A percentile compares a stretch with the other conserved stretches of the same genome.
Conservation (phyloP, 2,113 vertebrate genomes). For the Athene noctua region DNA sequence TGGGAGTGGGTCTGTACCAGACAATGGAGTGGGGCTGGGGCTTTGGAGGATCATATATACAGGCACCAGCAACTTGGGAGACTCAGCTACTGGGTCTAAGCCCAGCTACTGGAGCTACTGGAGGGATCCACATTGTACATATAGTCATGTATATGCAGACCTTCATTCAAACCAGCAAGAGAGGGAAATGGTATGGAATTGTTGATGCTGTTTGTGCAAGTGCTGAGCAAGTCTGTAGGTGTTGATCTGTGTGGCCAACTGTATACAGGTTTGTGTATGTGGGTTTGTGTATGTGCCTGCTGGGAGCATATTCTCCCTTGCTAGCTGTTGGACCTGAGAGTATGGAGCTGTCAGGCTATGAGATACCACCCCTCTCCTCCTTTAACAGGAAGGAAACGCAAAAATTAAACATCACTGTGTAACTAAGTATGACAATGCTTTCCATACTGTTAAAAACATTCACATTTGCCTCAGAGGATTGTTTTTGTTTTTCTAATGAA, state of each 20-base stretch:
- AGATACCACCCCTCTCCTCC: no score
- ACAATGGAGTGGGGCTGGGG: not conserved
- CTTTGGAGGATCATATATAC: not conserved
- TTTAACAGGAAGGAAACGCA: not conserved
- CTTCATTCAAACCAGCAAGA: not conserved
- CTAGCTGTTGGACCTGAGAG: not conserved
- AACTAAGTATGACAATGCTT: not conserved
- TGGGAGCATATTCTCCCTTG: not conserved
- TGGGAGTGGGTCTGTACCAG: not conserved
- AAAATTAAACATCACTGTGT: not conserved
- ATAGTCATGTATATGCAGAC: not conserved
- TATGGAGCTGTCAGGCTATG: not conserved
- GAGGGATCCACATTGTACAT: not conserved
- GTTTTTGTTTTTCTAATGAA: not conserved
- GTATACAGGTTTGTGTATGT: fast-evolving
- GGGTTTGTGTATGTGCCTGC: no score
- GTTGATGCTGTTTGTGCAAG: fast-evolving
- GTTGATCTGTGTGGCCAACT: not conserved
- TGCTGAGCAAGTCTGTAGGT: not conserved
- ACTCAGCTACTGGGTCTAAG: not conserved
- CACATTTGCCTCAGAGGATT: not conserved
- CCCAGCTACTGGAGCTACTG: not conserved
- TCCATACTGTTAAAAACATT: not conserved
- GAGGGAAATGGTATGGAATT: not conserved
- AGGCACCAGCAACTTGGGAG: not conserved